Evolutionary conservation across 1,140 invertebrate genomes (phyloP), one percentile per base, ranked within the genome.

Genomic region (Frieseomelitta varia): DNA sequence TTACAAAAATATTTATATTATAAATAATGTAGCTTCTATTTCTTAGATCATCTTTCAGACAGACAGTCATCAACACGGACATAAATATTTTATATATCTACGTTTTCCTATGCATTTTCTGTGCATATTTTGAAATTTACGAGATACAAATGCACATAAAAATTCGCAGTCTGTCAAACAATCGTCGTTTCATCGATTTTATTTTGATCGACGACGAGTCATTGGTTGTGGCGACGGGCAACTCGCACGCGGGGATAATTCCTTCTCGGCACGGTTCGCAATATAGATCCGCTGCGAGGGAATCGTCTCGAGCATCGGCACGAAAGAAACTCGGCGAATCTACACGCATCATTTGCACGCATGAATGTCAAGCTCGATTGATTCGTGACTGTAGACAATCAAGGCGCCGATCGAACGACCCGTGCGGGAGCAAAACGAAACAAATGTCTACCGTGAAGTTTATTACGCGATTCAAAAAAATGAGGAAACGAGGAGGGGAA

Each of bases 361-460:
- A 79, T 84, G 76, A 79, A 84, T 77, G 81, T 84, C 67, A 61
- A 72, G 81, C 55, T 58, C 58, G 81, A 84, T 84, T 84, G 67
- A 47, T 61, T 71, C 67, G 61, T 68, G 75, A 76, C 74, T 65
- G 68, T 51, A 47, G 34, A 39, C 30, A 68, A 84, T 79, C 56
- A 17, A 79, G 81, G 51, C 67, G 39, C 76, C 80, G 68, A 84
- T 79, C 74, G 72, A 75, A 72, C 24, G 69, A n/a, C n/a, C n/a
- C n/a, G n/a, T 15, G 55, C 55, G 77, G 53, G 53, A 56, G 69
- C 51, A 79, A 81, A 85, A 80, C 58, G 56, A 81, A 30, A 17
- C 11, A 76, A 14, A 61, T 17, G 19, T n/a, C 17, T 58, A 24
- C 21, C 14, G 55, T 55, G 61, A 67, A 67, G 15, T 65, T 81